A percentile compares a stretch with the other conserved stretches of the same genome.
Evolutionary conservation across 2,888 invertebrate genomes (phyloP).

Genomic region (Scaptomyza parva): DNA sequence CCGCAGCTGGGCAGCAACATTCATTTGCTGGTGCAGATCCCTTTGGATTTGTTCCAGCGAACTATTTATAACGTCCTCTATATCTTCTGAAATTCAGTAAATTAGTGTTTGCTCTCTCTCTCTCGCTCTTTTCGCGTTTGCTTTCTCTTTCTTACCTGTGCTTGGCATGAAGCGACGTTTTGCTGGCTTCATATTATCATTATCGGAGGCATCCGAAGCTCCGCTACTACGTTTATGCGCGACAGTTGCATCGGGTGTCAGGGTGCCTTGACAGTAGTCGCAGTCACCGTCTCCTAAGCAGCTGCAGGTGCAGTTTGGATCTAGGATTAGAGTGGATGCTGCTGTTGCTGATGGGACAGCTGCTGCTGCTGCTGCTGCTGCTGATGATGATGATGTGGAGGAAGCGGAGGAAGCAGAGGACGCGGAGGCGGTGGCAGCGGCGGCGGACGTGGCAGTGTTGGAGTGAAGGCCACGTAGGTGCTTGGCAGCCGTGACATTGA

Average conservation of each 20-base stretch:
- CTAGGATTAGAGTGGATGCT: constrained; percentile 13
- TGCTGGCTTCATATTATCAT: constrained; percentile 48
- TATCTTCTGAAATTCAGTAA: constrained; percentile 68
- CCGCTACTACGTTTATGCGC: constrained; percentile 47
- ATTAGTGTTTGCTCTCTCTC: neutral
- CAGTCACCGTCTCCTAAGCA: constrained; percentile 52
- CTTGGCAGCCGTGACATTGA: constrained; percentile 81
- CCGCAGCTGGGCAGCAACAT: constrained; percentile 80
- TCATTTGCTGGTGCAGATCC: constrained; percentile 80
- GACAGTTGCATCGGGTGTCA: constrained; percentile 47
- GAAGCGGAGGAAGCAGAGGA: constrained; percentile 18
- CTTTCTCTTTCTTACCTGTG: constrained; percentile 55
- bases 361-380: neutral
- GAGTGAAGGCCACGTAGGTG: constrained; percentile 70
- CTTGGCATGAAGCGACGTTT: constrained; percentile 70
- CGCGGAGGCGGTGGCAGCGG: constrained; percentile 30
- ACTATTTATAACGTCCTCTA: constrained; percentile 78
- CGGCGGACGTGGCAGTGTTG: constrained; percentile 2
- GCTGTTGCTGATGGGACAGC: neutral
- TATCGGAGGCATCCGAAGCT: neutral
- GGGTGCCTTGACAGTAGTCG: constrained; percentile 53
- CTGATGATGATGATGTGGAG: neutral
- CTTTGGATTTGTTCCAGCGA: constrained; percentile 82
- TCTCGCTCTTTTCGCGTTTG: neutral
- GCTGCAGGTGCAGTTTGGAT: constrained; percentile 43